These are phyloP conservation scores for Nematolebias whitei DNA, from an alignment of 2,113 vertebrate genomes.

Conservation along the genomic window DNA sequence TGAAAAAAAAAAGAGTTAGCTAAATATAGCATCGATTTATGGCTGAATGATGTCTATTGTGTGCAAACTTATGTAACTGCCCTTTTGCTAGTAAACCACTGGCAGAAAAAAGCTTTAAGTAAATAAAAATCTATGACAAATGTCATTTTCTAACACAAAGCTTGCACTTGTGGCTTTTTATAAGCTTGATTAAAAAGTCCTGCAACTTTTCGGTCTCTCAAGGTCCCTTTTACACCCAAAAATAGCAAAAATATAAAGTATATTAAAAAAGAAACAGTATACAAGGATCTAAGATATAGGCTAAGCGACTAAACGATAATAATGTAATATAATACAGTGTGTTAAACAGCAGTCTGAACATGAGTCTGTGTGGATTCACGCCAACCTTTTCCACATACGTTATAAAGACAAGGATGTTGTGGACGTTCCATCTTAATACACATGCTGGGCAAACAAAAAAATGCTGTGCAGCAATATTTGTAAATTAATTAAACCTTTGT, in stretches of 20 bases:
- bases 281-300: too few species aligned
- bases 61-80: conserved; percentile 41
- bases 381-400: conserved; percentile 30
- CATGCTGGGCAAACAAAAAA: conserved; percentile 47
- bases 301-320: too few species aligned
- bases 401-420: conserved; percentile 36
- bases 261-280: too few species aligned
- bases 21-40: conserved; percentile 71
- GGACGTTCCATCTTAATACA: too few species aligned
- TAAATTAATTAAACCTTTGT: background rate
- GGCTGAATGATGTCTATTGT: conserved; percentile 68
- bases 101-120: background rate
- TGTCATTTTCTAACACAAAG: background rate
- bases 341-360: too few species aligned
- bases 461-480: background rate
- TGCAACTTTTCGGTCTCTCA: background rate
- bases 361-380: too few species aligned
- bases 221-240: conserved; percentile 1
- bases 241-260: too few species aligned
- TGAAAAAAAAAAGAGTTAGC: conserved; percentile 49
- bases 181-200: background rate
- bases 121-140: background rate
- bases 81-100: conserved; percentile 16
- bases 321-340: too few species aligned
- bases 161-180: background rate